Base-by-base conservation (phyloP, 2,888 invertebrate species). In the Lumbricus terrestris region DNA sequence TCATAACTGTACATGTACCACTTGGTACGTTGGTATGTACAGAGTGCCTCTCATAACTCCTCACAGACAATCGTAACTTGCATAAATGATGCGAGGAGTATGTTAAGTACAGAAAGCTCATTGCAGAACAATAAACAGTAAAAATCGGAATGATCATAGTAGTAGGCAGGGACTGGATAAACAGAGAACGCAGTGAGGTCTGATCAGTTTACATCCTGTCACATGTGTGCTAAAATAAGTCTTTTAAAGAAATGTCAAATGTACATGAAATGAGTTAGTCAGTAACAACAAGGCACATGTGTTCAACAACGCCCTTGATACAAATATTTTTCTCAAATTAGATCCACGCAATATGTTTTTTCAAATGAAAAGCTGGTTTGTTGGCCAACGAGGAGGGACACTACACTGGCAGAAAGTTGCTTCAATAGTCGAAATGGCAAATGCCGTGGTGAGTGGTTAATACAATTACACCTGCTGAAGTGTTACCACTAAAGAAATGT, bases 281-380 rank as follows among this genome's bases (percentile, higher is more conserved):
- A n/a, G 69, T 69, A n/a, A 69, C 69, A 69, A 69, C n/a, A 69
- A 69, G n/a, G 69, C 69, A n/a, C n/a, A n/a, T n/a, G n/a, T n/a
- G n/a, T 69, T 69, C n/a, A 69, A 69, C 69, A 69, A 69, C n/a
- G 69, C 69, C 69, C 69, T 11, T n/a, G 29, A 69, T 4, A 69
- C n/a, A 69, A 54, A 69, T 29, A 69, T n/a, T n/a, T n/a, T 69
- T n/a, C 11, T 69, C 69, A 11, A 69, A 69, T 11, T n/a, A 69
- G n/a, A n/a, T 29, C n/a, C n/a, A 69, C 69, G n/a, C 69, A 69
- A n/a, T 8, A n/a, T 69, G 69, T n/a, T 6, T n/a, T 69, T 69
- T n/a, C n/a, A n/a, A n/a, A 69, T n/a, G n/a, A 69, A n/a, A 69
- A 69, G 69, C 69, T n/a, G n/a, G n/a, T n/a, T 69, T 6, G 69